Conservation (phyloP, 2,797 vertebrate species). For the Acrossocheilus wenchowensis region DNA sequence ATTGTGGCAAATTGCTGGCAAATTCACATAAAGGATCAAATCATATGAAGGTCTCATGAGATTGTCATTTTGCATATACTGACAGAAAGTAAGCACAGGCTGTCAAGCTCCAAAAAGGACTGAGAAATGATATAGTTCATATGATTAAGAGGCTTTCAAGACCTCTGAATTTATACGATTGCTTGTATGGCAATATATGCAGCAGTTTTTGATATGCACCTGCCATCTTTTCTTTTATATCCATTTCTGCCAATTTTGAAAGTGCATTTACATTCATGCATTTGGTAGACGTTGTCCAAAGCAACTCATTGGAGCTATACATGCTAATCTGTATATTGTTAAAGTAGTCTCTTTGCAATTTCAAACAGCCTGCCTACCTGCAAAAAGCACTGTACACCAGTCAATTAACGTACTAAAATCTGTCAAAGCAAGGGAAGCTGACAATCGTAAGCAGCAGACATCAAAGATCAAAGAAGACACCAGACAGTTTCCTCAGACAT, state of each 20-base stretch:
- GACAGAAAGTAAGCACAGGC: background rate
- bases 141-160: background rate
- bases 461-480: conserved; percentile 2
- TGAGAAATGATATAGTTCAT: background rate
- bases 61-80: background rate
- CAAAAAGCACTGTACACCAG: background rate
- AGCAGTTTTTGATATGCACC: too few relatives aligned
- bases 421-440: background rate
- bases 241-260: background rate
- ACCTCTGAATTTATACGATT: background rate
- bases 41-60: too few relatives aligned
- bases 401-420: background rate
- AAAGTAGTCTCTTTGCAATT: background rate
- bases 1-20: background rate
- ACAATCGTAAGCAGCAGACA: conserved; percentile 2
- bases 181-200: background rate
- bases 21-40: background rate
- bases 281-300: background rate
- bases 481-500: conserved; percentile 25
- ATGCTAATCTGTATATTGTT: background rate
- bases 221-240: too few relatives aligned
- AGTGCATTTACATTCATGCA: background rate
- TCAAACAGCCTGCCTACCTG: background rate
- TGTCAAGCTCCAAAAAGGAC: background rate
- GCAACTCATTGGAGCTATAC: background rate